Evolutionary conservation across 2,113 vertebrate species (phyloP), one percentile per base, ranked within the genome.

Genomic region (Neodon shergylaensis): DNA sequence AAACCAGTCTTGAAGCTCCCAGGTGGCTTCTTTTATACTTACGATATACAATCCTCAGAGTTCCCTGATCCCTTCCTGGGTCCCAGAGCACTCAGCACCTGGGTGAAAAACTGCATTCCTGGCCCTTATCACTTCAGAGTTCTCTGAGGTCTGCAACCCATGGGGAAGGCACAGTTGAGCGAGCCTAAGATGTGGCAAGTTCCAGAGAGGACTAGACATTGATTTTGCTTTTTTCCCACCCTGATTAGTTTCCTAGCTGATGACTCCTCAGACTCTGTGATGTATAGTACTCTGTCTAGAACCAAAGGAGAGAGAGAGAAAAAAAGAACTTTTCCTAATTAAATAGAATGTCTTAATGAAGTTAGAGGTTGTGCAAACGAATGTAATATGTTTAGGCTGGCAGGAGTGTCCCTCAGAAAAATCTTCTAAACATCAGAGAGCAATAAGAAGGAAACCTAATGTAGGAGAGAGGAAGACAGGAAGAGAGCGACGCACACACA

Each of bases 351-450:
- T 98, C 97, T 98, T 98, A 96, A 97, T 81, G 95, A 42, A 86
- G 97, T 98, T 97, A 98, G 98, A 98, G 97, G 96, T 98, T 98
- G 98, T 98, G 95, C 96, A 98, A 98, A 98, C 42, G 58, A 98
- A 98, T 98, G 96, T 98, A 98, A 98, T 58, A 98, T 96, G 98
- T 97, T 98, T 98, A 98, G 98, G 97, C 94, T 90, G 94, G 91
- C 93, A 97, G 58, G 91, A 98, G 95, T 97, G 79, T 97, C 88
- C 93, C 91, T 89, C 88, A 0, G 61, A 95, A 95, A 95, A 94
- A 68, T 47, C 33, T 92, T 84, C 49, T 95, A 84, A 85, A 90
- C 72, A 86, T 21, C 19, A 47, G 10, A 16, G 36, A 78, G 11
- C 22, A 72, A 26, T 91, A 74, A 54, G n/a, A 73, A 22, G 6